Conservation (phyloP, 2,797 vertebrate species). For the Megalops cyprinoides region DNA sequence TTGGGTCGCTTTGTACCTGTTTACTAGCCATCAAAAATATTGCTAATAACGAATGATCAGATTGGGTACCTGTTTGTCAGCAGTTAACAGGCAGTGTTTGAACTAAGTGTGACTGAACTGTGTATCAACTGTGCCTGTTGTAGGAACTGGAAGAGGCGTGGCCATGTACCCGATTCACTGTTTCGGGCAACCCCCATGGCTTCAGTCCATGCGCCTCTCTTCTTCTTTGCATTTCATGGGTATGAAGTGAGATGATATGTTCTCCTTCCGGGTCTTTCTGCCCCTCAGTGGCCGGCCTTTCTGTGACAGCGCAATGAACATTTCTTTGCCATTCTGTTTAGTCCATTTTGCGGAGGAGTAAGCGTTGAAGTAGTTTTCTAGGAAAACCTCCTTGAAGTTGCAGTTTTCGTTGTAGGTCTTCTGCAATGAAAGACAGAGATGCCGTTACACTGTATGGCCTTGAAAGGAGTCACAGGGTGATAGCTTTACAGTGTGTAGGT, state of each 20-base stretch:
- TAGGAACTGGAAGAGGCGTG: neutral
- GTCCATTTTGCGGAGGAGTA: constrained; percentile 95
- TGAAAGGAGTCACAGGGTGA: no score
- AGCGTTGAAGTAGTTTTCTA: constrained; percentile 97
- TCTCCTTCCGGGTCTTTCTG: constrained; percentile 92
- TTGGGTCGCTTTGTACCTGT: constrained; percentile 17
- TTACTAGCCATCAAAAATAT: constrained; percentile 49
- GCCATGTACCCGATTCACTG: constrained; percentile 6
- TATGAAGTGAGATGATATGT: constrained; percentile 92
- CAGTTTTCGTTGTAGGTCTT: constrained; percentile 94
- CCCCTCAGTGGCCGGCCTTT: constrained; percentile 88
- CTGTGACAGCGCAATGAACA: constrained; percentile 95
- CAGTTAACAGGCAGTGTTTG: constrained; percentile 31
- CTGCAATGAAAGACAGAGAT: constrained; percentile 73
- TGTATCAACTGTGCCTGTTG: constrained; percentile 11
- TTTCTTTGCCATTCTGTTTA: constrained; percentile 82
- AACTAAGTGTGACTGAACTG: constrained; percentile 43
- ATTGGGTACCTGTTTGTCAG: constrained; percentile 45
- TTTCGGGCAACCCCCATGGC: neutral
- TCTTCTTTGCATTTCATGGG: constrained; percentile 90
- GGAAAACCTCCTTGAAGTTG: constrained; percentile 95
- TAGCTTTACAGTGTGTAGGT: no score
- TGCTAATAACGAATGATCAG: constrained; percentile 46
- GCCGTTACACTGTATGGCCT: no score
- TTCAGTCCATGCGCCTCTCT: constrained; percentile 70